These are phyloP conservation scores for Papilio machaon DNA, from an alignment of 1,140 invertebrate genomes.

Conservation along the genomic window DNA sequence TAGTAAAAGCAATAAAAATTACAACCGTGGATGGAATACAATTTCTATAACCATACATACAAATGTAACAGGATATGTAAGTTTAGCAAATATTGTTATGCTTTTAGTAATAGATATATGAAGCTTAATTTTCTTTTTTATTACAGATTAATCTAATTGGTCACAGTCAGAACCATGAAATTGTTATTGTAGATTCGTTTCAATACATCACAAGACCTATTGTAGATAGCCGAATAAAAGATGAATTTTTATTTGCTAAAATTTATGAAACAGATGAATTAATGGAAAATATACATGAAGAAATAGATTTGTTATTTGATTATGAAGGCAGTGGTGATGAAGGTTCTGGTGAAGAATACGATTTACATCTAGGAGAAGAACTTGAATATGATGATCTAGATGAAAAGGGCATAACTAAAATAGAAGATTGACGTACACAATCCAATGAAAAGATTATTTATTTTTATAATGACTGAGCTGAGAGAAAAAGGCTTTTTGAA, in stretches of 20 bases:
- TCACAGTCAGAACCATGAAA: conserved; percentile 39
- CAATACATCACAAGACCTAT: not conserved
- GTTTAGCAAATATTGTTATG: conserved; percentile 5
- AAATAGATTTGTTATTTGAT: conserved; percentile 19
- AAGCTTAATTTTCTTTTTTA: not conserved
- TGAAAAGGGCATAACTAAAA: conserved; percentile 33
- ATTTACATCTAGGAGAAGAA: conserved; percentile 13
- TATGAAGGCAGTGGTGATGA: conserved; percentile 32
- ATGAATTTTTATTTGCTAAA: not conserved
- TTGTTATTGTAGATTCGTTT: conserved; percentile 47
- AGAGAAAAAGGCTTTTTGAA: not conserved
- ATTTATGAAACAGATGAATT: conserved; percentile 13
- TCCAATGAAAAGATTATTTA: not conserved
- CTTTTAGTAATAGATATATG: too few species aligned
- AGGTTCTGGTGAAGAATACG: conserved; percentile 31
- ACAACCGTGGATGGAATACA: conserved; percentile 46
- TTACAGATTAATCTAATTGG: conserved; percentile 35
- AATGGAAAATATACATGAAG: conserved; percentile 9
- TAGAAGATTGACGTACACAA: conserved; percentile 15
- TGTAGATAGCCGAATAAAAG: not conserved
- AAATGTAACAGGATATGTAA: conserved; percentile 46
- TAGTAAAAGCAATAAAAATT: conserved; percentile 40
- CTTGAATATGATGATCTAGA: conserved; percentile 22
- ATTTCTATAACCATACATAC: conserved; percentile 40
- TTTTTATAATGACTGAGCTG: not conserved